Percentiles rank a stretch among this genome's conserved stretches.
Conservation (phyloP, 2,888 invertebrate species). For the Drosophila antonietae region DNA sequence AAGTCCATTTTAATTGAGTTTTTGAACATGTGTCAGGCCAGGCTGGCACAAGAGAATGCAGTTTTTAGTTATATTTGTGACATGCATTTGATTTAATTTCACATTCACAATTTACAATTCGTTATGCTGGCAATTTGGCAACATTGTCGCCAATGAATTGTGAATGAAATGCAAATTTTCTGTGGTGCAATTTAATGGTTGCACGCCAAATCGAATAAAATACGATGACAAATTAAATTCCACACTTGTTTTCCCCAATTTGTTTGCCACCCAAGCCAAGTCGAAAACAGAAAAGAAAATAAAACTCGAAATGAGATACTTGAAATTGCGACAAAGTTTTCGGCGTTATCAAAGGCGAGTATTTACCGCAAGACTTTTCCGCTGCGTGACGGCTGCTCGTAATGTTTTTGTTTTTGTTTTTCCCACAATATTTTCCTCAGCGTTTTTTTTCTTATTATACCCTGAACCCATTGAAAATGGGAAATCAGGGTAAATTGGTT, state of each 20-base stretch:
- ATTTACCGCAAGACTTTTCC: conserved; percentile 35
- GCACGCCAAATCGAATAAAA: conserved; percentile 9
- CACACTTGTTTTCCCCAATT: conserved; percentile 24
- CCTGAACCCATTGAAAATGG: no score
- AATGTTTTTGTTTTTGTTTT: conserved; percentile 67
- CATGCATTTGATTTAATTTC: conserved; percentile 62
- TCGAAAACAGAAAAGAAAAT: neutral
- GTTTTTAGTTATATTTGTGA: conserved; percentile 66
- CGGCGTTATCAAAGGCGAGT: conserved; percentile 44
- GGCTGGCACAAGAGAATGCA: conserved; percentile 57
- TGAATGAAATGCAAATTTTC: conserved; percentile 51
- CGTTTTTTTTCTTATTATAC: conserved; percentile 14
- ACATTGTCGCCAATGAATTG: conserved; percentile 59
- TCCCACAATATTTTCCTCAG: conserved; percentile 33
- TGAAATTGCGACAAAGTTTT: conserved; percentile 50
- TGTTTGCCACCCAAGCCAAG: neutral
- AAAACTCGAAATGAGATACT: conserved; percentile 14
- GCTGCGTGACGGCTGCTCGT: conserved; percentile 55
- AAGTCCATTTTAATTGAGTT: conserved; percentile 78
- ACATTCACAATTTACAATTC: conserved; percentile 31
- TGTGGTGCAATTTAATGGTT: conserved; percentile 40
- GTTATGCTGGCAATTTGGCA: conserved; percentile 52
- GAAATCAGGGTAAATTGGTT: no score
- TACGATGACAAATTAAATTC: conserved; percentile 21
- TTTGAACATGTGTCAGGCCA: conserved; percentile 49